A percentile compares a stretch with the other conserved stretches of the same genome.
Conservation (phyloP, 2,888 invertebrate species). For the Nemurella pictetii region DNA sequence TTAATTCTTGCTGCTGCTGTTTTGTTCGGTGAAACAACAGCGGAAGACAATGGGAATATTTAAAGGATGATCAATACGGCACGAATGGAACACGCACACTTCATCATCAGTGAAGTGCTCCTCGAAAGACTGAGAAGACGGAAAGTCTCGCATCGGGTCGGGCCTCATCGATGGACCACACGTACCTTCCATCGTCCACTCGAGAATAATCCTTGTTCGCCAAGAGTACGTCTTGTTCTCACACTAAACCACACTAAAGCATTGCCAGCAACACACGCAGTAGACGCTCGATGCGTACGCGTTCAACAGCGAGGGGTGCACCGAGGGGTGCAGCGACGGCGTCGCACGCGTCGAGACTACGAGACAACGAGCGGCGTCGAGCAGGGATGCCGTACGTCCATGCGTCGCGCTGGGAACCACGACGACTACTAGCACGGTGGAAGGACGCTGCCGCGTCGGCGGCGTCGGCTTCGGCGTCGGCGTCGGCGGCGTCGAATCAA, state of each 20-base stretch:
- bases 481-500: constrained; percentile 31
- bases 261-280: background rate
- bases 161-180: background rate
- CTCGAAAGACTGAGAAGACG: background rate
- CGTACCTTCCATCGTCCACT: background rate
- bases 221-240: background rate
- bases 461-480: constrained; percentile 11
- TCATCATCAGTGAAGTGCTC: background rate
- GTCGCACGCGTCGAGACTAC: background rate
- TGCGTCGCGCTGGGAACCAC: constrained; percentile 21
- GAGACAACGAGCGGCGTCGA: constrained; percentile 45
- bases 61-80: background rate
- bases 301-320: background rate
- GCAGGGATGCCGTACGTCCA: constrained; percentile 40
- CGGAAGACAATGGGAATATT: background rate
- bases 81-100: background rate
- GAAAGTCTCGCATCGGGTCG: background rate
- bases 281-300: background rate
- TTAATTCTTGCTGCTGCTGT: background rate
- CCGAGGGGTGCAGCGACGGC: background rate
- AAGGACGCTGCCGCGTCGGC: constrained; percentile 39
- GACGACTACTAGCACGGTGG: constrained; percentile 43
- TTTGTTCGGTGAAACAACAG: background rate
- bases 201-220: background rate
- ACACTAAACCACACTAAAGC: background rate